Percentiles rank a stretch among this genome's conserved stretches.
phyloP scores from a whole-genome alignment of 2,113 vertebrate genomes.

The Nasalis larvatus region DNA sequence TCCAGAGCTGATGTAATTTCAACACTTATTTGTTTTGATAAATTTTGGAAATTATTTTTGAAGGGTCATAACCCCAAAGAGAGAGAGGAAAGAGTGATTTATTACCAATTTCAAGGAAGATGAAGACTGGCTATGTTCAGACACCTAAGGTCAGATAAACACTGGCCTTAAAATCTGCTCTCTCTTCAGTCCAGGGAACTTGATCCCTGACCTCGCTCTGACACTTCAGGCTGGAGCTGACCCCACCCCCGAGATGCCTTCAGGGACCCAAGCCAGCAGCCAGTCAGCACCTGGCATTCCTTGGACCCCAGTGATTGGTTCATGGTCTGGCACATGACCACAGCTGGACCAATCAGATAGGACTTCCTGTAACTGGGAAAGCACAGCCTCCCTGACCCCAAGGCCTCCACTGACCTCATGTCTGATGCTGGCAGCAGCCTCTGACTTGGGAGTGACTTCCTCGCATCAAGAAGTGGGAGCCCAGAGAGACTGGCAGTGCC shows the following conservation, averaged over 20 bases:
- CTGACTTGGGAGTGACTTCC: accelerated
- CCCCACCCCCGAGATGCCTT: background rate
- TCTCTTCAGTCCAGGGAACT: background rate
- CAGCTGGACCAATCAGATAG: background rate
- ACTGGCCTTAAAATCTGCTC: too few species aligned
- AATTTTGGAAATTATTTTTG: background rate
- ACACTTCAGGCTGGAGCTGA: background rate
- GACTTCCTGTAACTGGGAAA: background rate
- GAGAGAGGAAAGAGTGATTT: background rate
- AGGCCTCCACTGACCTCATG: accelerated
- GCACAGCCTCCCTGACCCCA: background rate
- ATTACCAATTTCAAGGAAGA: background rate
- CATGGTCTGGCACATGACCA: background rate
- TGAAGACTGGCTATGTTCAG: background rate
- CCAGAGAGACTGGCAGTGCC: too few species aligned
- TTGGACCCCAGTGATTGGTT: background rate
- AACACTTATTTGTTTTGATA: background rate
- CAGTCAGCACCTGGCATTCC: background rate
- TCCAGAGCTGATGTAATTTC: background rate
- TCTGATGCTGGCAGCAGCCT: accelerated
- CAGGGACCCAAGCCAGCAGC: accelerated
- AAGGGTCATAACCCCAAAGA: background rate
- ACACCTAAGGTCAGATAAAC: background rate
- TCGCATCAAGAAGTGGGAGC: background rate
- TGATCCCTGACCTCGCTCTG: background rate